Percentiles rank a stretch among this genome's conserved stretches.
phyloP scores from a whole-genome alignment of 2,797 vertebrate species.

The Acipenser oxyrinchus region DNA sequence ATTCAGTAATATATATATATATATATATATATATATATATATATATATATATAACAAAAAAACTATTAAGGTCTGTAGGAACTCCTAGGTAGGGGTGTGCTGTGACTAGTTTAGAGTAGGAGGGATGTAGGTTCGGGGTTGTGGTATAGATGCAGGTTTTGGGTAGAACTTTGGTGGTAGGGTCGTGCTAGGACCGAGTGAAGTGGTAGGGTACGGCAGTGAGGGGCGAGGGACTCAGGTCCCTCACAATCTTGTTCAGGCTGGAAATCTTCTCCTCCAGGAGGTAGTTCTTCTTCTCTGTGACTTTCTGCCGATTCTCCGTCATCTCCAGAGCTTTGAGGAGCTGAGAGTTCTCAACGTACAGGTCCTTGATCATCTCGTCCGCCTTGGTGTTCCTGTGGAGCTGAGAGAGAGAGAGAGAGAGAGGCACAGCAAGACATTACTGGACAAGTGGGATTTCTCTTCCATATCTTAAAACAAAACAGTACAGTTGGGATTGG shows the following conservation, averaged over 20 bases:
- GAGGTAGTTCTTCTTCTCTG: constrained; percentile 86
- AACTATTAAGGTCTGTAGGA: too few relatives aligned
- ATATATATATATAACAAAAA: too few relatives aligned
- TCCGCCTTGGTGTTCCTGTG: constrained; percentile 77
- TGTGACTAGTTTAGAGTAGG: too few relatives aligned
- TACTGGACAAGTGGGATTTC: neutral
- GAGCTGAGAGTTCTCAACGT: constrained; percentile 80
- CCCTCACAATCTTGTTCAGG: constrained; percentile 79
- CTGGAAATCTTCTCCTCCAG: constrained; percentile 89
- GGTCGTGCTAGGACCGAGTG: constrained; percentile 24
- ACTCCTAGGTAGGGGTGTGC: too few relatives aligned
- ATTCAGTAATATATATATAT: too few relatives aligned
- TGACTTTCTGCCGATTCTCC: constrained; percentile 72
- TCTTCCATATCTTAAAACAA: neutral
- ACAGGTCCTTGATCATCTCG: constrained; percentile 76
- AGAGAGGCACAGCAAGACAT: neutral
- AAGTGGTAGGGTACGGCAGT: constrained; percentile 42
- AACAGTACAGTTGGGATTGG: neutral
- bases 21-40: too few relatives aligned
- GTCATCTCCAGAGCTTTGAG: constrained; percentile 79
- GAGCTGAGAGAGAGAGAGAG: constrained; percentile 45
- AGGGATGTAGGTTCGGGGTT: too few relatives aligned
- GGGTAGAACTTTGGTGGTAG: too few relatives aligned
- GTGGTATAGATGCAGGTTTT: too few relatives aligned
- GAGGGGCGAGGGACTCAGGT: constrained; percentile 62